Conservation (phyloP, 2,113 vertebrate species). For the Calidris pygmaea region DNA sequence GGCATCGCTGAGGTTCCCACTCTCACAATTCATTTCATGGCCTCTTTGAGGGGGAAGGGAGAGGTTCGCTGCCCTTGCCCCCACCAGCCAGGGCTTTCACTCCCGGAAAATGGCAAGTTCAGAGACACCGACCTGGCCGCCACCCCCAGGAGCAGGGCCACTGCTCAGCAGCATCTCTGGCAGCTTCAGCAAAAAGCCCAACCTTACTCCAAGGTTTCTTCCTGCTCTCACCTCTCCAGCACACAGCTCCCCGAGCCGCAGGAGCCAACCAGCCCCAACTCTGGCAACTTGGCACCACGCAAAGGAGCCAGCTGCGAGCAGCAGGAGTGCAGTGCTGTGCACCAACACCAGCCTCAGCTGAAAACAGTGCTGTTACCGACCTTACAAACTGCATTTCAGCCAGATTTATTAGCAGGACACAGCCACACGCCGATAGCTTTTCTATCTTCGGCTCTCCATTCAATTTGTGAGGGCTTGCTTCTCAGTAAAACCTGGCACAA, state of each 20-base stretch:
- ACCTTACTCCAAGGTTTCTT: too few species aligned
- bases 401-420: neutral
- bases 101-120: too few species aligned
- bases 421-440: neutral
- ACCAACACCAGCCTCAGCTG: neutral
- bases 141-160: too few species aligned
- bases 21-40: neutral
- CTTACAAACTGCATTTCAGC: neutral
- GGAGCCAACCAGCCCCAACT: neutral
- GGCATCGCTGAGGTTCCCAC: neutral
- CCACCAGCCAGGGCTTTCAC: neutral
- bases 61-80: neutral
- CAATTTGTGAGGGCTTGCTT: neutral
- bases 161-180: too few species aligned
- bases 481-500: neutral
- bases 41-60: too few species aligned
- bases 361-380: fast-evolving
- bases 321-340: neutral
- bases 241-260: neutral
- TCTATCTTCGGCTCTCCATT: neutral
- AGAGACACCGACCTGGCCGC: neutral
- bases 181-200: too few species aligned
- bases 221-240: too few species aligned
- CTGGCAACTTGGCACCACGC: fast-evolving
- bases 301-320: neutral